Evolutionary conservation across 1,140 invertebrate genomes (phyloP).

Genomic region (Diabrotica undecimpunctata): DNA sequence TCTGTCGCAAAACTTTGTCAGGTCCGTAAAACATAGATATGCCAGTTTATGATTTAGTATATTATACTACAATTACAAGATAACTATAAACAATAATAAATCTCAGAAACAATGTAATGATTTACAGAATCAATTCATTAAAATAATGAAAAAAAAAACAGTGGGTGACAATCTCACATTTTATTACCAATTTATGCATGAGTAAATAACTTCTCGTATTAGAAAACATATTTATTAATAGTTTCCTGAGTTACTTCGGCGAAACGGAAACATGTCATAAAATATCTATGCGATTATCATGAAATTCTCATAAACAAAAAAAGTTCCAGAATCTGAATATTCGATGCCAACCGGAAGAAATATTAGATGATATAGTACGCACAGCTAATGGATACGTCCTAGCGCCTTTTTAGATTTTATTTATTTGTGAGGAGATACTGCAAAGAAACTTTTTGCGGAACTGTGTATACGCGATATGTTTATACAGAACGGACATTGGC

Average conservation of each 20-base stretch:
- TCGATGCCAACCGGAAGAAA: conserved; percentile 43
- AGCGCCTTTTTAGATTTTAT: conserved; percentile 25
- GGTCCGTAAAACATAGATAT: no score
- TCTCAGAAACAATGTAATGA: no score
- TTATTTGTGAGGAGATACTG: conserved; percentile 8
- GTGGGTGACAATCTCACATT: no score
- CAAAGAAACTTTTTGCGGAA: neutral
- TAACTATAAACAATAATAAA: no score
- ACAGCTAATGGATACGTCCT: conserved; percentile 26
- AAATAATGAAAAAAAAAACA: no score
- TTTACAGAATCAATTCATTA: no score
- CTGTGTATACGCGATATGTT: neutral
- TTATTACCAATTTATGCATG: no score
- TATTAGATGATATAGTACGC: conserved; percentile 38
- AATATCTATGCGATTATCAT: conserved; percentile 33
- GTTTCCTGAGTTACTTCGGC: neutral
- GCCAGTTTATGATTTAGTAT: no score
- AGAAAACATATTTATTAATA: conserved; percentile 3
- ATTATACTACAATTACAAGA: no score
- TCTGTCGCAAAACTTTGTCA: no score
- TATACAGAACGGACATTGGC: neutral
- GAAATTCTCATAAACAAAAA: conserved; percentile 41
- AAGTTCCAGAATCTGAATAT: conserved; percentile 41
- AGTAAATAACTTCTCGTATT: neutral
- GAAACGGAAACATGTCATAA: conserved; percentile 3